phyloP scores from a whole-genome alignment of 2,888 invertebrate genomes.

The Yponomeuta malinellus region DNA sequence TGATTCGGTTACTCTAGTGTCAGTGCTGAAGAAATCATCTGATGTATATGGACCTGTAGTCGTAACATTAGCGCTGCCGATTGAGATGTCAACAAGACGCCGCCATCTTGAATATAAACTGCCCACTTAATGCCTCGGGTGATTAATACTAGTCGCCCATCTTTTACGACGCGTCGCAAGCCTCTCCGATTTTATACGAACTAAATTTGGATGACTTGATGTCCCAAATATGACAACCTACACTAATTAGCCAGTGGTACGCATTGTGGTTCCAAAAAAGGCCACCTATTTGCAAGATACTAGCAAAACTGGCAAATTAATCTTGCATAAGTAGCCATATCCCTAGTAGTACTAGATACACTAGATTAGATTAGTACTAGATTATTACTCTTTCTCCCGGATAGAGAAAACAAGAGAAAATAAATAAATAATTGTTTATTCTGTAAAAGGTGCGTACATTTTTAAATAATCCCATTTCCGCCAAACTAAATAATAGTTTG shows the following conservation, averaged over 20 bases:
- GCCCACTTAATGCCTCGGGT: conserved; percentile 49
- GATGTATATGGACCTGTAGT: background rate
- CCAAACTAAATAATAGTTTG: no score
- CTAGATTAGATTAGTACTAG: no score
- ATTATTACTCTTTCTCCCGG: no score
- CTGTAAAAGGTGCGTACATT: no score
- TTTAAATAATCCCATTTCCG: no score
- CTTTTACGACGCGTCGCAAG: conserved; percentile 53
- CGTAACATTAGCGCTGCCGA: conserved; percentile 35
- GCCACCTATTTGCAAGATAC: no score
- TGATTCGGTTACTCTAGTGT: background rate
- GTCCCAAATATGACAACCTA: conserved; percentile 6
- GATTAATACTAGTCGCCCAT: conserved; percentile 47
- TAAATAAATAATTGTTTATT: no score
- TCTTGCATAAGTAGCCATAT: no score
- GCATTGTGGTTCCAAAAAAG: no score
- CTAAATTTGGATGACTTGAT: conserved; percentile 16
- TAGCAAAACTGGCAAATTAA: no score
- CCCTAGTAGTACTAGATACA: no score
- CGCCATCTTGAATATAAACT: conserved; percentile 58
- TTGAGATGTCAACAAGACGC: conserved; percentile 59
- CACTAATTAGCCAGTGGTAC: background rate
- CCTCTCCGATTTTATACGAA: conserved; percentile 22
- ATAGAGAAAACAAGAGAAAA: no score
- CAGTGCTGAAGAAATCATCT: background rate